Base-by-base conservation (phyloP, 2,113 vertebrate genomes). In the Vidua macroura region DNA sequence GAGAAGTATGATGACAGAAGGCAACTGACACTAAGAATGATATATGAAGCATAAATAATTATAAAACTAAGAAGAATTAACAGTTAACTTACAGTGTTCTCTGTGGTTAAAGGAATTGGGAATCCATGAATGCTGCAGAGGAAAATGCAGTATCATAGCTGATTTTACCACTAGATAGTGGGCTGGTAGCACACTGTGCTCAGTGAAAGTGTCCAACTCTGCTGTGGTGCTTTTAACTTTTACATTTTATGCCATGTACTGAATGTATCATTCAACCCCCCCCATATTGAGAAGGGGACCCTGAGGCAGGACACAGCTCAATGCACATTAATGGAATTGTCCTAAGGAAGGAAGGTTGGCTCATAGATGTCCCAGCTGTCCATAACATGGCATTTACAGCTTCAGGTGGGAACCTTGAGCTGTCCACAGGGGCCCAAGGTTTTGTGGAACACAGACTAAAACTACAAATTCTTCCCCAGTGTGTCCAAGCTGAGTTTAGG, bases 401-500 rank as follows among this genome's bases (percentile, higher is more conserved):
- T 41, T 37, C 19, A 66, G 22, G 22, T 56, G 39, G 33, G 55
- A 83, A 0, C 31, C 9, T 46, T 11, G 6, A 41, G n/a, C 53
- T 85, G 25, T 43, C 35, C 13, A 11, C 13, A 44, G 72, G 27
- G 49, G 30, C 35, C 30, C 21, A 52, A 2, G 23, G 27, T 59
- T 85, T 75, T 90, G 39, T 74, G 35, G 48, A 59, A 15, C 17
- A 19, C 46, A 15, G 24, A 3, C 18, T 44, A 31, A 44, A 87
- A 35, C 20, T 11, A 3, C 0, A 0, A 11, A 2, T 67, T 48
- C 15, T 52, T 31, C 6, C n/a, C 20, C 20, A 23, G 46, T 0
- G 0, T 14, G 21, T 69, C n/a, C 58, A 56, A 18, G 22, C 3
- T 37, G 67, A 44, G 15, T 35, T 77, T 17, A 24, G 58, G 44